Evolutionary conservation across 2,888 invertebrate species (phyloP).

Genomic region (Tipula unca): DNA sequence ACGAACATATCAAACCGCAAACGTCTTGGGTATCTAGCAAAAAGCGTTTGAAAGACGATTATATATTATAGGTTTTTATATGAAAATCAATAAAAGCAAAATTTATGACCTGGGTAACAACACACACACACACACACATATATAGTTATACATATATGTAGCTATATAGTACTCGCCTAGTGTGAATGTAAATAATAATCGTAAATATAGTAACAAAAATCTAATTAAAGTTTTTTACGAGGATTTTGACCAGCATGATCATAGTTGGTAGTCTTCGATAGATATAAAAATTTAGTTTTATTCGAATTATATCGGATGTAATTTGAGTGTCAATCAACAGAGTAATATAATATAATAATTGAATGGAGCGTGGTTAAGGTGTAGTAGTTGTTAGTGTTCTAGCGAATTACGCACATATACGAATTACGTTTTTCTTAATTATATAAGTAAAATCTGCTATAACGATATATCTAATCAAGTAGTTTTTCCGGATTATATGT

Average conservation of each 20-base stretch:
- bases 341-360: neutral
- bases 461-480: neutral
- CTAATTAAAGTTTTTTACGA: neutral
- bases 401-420: neutral
- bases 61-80: neutral
- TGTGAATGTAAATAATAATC: constrained; percentile 2
- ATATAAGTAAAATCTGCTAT: neutral
- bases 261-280: neutral
- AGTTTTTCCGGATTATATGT: neutral
- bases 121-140: neutral
- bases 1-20: neutral
- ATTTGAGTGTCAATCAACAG: neutral
- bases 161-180: neutral
- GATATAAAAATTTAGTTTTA: neutral
- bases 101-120: neutral
- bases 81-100: neutral
- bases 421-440: neutral
- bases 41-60: neutral
- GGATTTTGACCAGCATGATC: neutral
- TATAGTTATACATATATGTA: neutral
- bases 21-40: neutral
- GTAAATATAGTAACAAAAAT: neutral
- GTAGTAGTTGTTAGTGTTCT: neutral
- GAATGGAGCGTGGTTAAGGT: neutral
- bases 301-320: neutral